Conservation (phyloP, 2,797 vertebrate genomes). For the Dicrostonyx torquatus region DNA sequence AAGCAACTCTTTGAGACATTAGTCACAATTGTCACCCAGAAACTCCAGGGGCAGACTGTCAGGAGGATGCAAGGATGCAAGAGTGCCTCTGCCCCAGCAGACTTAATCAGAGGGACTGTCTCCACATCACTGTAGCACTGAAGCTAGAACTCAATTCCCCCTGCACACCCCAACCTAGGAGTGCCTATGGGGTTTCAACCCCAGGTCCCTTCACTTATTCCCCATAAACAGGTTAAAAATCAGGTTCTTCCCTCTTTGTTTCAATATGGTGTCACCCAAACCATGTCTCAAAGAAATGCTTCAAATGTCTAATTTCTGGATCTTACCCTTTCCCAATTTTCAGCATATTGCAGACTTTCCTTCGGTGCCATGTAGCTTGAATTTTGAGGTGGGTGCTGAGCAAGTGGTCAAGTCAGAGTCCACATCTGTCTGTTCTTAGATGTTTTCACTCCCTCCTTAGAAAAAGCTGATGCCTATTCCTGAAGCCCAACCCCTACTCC, state of each 20-base stretch:
- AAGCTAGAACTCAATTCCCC: background rate
- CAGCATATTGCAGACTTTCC: background rate
- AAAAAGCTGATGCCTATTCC: background rate
- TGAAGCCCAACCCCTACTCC: background rate
- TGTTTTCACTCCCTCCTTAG: background rate
- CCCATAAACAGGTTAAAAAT: too few relatives aligned
- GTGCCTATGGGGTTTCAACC: background rate
- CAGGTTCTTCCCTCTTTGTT: background rate
- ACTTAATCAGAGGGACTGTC: background rate
- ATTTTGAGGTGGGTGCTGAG: constrained; percentile 7
- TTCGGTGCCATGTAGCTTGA: background rate
- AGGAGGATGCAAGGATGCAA: background rate
- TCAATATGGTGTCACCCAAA: background rate
- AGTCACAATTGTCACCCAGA: background rate
- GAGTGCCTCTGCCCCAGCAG: background rate
- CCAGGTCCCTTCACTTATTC: background rate
- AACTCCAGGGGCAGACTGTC: background rate
- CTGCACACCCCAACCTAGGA: background rate
- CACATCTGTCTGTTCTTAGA: background rate
- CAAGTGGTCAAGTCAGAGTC: constrained; percentile 55
- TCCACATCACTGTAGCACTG: background rate
- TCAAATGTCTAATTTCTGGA: background rate
- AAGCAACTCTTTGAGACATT: background rate
- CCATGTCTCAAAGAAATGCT: background rate
- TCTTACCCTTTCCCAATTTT: background rate